These are phyloP conservation scores for Phrynocephalus versicolor DNA, from an alignment of 2,113 vertebrate genomes.

Conservation along the genomic window DNA sequence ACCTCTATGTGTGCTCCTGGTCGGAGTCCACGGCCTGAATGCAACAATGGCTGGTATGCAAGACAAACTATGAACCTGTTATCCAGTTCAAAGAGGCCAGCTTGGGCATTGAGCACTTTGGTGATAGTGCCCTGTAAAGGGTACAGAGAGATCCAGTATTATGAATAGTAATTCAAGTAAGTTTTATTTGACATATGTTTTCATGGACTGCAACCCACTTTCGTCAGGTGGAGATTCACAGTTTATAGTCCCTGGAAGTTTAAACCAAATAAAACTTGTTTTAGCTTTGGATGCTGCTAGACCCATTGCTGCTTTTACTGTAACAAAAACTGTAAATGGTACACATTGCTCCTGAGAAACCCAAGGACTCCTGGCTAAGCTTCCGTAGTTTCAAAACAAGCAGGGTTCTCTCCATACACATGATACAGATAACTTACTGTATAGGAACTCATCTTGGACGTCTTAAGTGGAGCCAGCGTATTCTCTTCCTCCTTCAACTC, in stretches of 20 bases:
- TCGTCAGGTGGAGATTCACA: too few species aligned
- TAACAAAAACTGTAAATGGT: background rate
- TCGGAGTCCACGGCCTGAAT: slow-evolving; percentile 72
- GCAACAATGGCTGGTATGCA: slow-evolving; percentile 81
- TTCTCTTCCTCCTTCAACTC: slow-evolving; percentile 44
- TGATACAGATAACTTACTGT: slow-evolving; percentile 65
- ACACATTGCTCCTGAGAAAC: background rate
- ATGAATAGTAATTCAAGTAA: background rate
- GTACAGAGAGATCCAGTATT: slow-evolving; percentile 23
- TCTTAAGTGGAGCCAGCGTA: slow-evolving; percentile 44
- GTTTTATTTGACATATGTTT: too few species aligned
- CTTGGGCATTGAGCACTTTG: slow-evolving; percentile 77
- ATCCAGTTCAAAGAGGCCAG: slow-evolving; percentile 86
- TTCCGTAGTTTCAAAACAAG: background rate
- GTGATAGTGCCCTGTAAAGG: slow-evolving; percentile 82
- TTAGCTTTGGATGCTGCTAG: too few species aligned
- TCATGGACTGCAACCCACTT: background rate
- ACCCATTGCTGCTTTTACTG: too few species aligned
- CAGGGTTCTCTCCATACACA: background rate
- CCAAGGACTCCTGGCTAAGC: background rate
- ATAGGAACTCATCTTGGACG: slow-evolving; percentile 80
- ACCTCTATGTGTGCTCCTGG: slow-evolving; percentile 81
- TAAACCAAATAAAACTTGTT: too few species aligned
- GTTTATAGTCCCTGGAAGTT: too few species aligned
- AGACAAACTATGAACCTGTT: slow-evolving; percentile 81